Conservation (phyloP, 2,113 vertebrate species). For the Bettongia penicillata region DNA sequence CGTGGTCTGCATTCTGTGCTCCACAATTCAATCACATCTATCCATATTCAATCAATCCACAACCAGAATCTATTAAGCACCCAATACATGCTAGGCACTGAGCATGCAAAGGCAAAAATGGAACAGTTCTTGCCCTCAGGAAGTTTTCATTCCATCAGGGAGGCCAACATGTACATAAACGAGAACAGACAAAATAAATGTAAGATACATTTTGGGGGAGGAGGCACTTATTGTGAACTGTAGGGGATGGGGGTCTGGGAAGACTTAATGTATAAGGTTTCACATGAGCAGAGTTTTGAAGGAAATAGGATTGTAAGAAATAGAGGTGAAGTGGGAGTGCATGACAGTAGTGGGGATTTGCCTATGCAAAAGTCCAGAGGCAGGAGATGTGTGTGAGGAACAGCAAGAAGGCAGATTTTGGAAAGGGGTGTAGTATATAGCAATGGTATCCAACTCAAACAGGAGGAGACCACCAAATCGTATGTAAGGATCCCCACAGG, state of each 20-base stretch:
- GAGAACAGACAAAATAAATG: neutral
- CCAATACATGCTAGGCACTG: neutral
- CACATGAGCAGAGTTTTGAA: neutral
- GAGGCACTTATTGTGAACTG: neutral
- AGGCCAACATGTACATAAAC: neutral
- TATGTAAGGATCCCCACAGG: neutral
- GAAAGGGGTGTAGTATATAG: neutral
- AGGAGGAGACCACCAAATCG: neutral
- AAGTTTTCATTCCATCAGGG: neutral
- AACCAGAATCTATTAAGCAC: neutral
- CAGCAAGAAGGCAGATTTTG: neutral
- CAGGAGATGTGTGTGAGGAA: neutral
- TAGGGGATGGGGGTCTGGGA: neutral
- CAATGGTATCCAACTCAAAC: neutral
- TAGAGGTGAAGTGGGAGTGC: neutral
- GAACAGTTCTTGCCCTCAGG: neutral
- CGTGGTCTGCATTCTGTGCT: neutral
- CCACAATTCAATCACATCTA: neutral
- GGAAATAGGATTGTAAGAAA: neutral
- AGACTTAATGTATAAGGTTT: neutral
- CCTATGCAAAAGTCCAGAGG: neutral
- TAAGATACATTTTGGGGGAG: neutral
- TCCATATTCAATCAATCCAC: neutral
- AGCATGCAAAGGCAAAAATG: neutral
- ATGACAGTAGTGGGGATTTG: neutral